Evolutionary conservation across 2,113 vertebrate genomes (phyloP).

Genomic region (Microcebus murinus): DNA sequence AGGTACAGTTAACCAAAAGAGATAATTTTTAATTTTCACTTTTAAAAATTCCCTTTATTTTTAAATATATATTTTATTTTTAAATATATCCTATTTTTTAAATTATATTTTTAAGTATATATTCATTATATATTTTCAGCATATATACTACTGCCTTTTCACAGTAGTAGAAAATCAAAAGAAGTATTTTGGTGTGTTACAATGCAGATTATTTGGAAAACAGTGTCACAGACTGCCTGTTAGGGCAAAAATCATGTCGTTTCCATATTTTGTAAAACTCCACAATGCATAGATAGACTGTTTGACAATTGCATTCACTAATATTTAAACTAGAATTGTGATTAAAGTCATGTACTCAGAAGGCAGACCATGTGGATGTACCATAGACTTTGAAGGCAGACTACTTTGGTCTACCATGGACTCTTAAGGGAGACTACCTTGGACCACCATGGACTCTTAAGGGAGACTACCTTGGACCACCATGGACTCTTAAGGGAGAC

Average conservation of each 20-base stretch:
- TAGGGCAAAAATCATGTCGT: not conserved
- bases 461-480: not conserved
- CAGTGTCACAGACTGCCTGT: not conserved
- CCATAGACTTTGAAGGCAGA: not conserved
- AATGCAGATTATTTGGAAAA: slow-evolving; percentile 21
- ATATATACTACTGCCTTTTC: not conserved
- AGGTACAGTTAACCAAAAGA: slow-evolving; percentile 16
- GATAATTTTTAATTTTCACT: not conserved
- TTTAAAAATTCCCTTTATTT: not conserved
- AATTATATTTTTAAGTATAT: too few species aligned
- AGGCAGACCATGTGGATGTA: not conserved
- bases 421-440: not conserved
- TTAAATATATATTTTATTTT: not conserved
- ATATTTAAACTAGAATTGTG: not conserved
- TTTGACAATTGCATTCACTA: not conserved
- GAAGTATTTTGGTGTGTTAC: not conserved
- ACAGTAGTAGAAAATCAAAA: not conserved
- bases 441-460: not conserved
- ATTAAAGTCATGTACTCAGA: not conserved
- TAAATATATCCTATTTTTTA: too few species aligned
- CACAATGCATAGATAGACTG: not conserved
- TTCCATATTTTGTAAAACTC: not conserved
- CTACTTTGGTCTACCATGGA: not conserved
- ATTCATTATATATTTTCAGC: too few species aligned
- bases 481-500: not conserved